Conservation (phyloP, 2,113 vertebrate genomes). For the Felis chaus region DNA sequence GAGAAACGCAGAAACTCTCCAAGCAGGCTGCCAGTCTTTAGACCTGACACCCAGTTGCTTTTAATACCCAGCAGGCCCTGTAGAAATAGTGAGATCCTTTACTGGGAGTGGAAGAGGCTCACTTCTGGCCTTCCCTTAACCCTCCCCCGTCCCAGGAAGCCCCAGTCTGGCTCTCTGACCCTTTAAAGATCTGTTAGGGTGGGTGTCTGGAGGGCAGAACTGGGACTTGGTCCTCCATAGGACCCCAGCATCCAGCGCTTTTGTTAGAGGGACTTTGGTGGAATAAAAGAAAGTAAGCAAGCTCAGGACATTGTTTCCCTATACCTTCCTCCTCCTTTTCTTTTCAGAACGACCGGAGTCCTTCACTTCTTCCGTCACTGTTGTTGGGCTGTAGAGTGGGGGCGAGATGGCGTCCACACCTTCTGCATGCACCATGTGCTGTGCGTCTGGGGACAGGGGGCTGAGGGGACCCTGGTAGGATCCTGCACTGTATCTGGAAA, state of each 20-base stretch:
- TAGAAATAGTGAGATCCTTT: neutral
- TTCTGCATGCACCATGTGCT: neutral
- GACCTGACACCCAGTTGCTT: neutral
- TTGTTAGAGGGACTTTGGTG: neutral
- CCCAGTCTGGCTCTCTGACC: neutral
- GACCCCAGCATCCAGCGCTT: neutral
- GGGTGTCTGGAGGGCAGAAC: accelerated
- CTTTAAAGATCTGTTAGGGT: neutral
- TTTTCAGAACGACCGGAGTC: neutral
- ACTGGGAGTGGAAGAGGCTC: neutral
- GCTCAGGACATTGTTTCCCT: neutral
- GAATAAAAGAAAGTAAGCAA: neutral
- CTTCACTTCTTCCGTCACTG: neutral
- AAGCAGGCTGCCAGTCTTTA: neutral
- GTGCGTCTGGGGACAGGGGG: neutral
- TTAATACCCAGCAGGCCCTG: neutral
- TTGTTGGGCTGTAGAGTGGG: neutral
- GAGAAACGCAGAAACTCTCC: neutral
- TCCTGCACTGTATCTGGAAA: neutral
- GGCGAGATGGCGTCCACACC: neutral
- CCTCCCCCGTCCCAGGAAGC: neutral
- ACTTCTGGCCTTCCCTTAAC: too few species aligned
- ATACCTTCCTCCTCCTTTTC: neutral
- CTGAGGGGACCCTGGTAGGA: too few species aligned
- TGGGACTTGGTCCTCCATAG: neutral